These are phyloP conservation scores for Alca torda DNA, from an alignment of 2,797 vertebrate species.

Conservation along the genomic window DNA sequence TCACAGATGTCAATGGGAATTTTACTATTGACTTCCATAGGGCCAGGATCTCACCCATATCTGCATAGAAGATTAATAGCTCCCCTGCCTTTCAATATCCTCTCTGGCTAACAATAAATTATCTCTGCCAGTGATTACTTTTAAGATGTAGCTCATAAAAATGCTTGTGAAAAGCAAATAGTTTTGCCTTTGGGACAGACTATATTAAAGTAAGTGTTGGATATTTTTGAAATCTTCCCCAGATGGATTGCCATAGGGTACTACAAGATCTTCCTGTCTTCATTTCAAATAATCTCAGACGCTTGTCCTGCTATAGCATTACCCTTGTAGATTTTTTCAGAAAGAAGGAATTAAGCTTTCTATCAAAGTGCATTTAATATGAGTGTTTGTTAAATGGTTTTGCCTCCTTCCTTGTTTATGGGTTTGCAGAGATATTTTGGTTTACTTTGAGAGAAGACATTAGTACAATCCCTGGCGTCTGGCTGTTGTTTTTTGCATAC, in stretches of 20 bases:
- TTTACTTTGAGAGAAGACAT: not conserved
- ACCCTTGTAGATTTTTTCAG: not conserved
- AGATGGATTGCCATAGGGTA: slow-evolving; percentile 39
- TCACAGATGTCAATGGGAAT: slow-evolving; percentile 52
- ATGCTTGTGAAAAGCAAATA: slow-evolving; percentile 65
- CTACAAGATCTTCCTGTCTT: not conserved
- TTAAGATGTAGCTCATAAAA: slow-evolving; percentile 69
- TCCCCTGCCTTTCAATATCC: slow-evolving; percentile 66
- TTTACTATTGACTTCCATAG: slow-evolving; percentile 60
- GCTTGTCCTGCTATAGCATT: not conserved
- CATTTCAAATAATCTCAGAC: not conserved
- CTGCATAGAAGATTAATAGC: slow-evolving; percentile 65
- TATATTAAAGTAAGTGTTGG: slow-evolving; percentile 39
- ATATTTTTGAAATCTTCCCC: slow-evolving; percentile 51
- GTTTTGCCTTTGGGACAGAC: slow-evolving; percentile 64
- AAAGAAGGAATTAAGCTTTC: not conserved
- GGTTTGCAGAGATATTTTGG: not conserved
- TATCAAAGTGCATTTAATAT: not conserved
- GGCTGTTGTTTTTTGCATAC: too few relatives aligned
- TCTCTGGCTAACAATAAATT: slow-evolving; percentile 67
- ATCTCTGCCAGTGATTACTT: slow-evolving; percentile 68
- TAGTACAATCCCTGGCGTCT: not conserved
- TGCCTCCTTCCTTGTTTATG: not conserved
- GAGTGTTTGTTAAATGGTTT: not conserved
- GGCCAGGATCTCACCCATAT: slow-evolving; percentile 53